Base-by-base conservation (phyloP, 2,797 vertebrate species). In the Neosilurus hyrtlii region DNA sequence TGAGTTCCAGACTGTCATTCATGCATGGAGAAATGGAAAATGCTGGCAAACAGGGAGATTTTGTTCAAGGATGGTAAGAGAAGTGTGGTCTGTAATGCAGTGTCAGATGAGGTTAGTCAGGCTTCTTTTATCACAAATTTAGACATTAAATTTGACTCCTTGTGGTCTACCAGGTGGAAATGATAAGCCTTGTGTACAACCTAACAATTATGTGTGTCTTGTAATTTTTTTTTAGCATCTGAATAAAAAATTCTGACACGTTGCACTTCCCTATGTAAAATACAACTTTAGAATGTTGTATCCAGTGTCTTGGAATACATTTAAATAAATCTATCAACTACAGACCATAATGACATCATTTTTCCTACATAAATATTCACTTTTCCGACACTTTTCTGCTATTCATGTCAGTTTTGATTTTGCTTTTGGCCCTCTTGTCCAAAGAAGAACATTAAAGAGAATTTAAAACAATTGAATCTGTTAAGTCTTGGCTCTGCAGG, bases 381-480 rank as follows among this genome's bases (percentile, higher is more conserved):
- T 86, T 59, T 77, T 82, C 62, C 30, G 68, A 63, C 86, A 87
- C 72, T 24, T 49, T 73, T 87, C 43, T 83, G 85, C 83, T 86
- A 81, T 88, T 81, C 57, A 56, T 61, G 83, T 68, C 57, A 86
- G 80, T 84, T 70, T 43, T 85, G 88, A 92, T 92, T 93, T 91
- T 88, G 9, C 18, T 86, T 54, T 79, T 79, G 77, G 51, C 49
- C 68, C 71, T 43, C 75, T 82, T 77, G 80, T 90, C 86, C 88
- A 88, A 79, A 79, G 57, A 81, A 86, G 85, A 86, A 79, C 77
- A 83, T 86, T 85, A 87, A 88, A 90, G 83, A 90, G 91, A 51
- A 91, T 91, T 90, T 90, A 87, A 90, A 92, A 89, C 88, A 91
- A 92, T 89, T 91, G 88, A 88, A 89, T 86, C 86, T 86, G 85